Base-by-base conservation (phyloP, 2,113 vertebrate species). In the Toxotes jaculatrix region DNA sequence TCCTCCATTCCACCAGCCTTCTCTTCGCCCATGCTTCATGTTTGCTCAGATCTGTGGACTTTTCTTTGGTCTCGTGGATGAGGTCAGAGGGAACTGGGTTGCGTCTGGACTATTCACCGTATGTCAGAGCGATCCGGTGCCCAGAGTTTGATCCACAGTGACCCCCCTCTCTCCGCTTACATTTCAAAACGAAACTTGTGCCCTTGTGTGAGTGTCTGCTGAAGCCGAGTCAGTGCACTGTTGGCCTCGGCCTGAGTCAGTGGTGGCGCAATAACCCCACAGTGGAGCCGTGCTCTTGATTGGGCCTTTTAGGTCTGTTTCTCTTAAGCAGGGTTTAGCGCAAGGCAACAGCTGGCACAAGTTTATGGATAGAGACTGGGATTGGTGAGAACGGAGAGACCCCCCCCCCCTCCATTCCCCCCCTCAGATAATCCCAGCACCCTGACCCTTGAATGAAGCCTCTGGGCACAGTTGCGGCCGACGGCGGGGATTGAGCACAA, bases 331-430 rank as follows among this genome's bases (percentile, higher is more conserved):
- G 88, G 89, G 76, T 88, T 94, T 93, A 93, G 77, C 86, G 14
- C 19, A 5, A 87, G 86, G 83, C 86, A 94, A 93, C 94, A 93
- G 93, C 92, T 94, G 94, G 87, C 89, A 86, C 79, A 82, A 90
- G 85, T 93, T 91, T 90, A 87, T 91, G 71, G 89, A 81, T 55
- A 77, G 80, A 82, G 85, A 80, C 83, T 60, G 45, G 27, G 27
- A 27, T 84, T 85, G 88, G 80, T 77, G 82, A 76, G 77, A 77
- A 66, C 72, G 42, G 53, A 69, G 77, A 40, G 36, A 32, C 27
- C 27, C 27, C 27, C 27, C 27, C 27, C 27, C 27, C 27, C 27
- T 27, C 1, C 1, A 27, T 64, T 59, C 63, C 49, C 36, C 49
- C 27, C n/a, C 62, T 60, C 77, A 57, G 77, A 79, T 94, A 91